Evolutionary conservation across 2,113 vertebrate genomes (phyloP).

Genomic region (Actenoides hombroni): DNA sequence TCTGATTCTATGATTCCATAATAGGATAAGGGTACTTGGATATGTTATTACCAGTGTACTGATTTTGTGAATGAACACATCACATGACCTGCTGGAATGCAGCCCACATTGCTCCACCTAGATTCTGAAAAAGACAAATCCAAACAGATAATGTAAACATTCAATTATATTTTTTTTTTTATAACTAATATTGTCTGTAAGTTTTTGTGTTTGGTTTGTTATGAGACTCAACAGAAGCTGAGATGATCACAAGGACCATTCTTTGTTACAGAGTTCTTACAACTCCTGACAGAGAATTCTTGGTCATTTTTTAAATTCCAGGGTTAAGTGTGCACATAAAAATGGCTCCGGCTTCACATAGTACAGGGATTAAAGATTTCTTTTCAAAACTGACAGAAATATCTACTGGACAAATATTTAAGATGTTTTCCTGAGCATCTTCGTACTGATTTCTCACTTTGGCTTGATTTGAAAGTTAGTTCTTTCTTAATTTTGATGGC

Average conservation of each 20-base stretch:
- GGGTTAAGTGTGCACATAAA: background rate
- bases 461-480: background rate
- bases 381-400: background rate
- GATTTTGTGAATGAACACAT: background rate
- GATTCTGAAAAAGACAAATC: background rate
- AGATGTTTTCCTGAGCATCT: background rate
- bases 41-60: background rate
- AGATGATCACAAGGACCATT: background rate
- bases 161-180: background rate
- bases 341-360: background rate
- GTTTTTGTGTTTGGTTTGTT: background rate
- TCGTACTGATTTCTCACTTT: background rate
- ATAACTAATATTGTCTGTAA: background rate
- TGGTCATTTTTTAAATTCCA: background rate
- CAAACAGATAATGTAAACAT: background rate
- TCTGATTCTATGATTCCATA: too few relatives aligned
- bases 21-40: background rate
- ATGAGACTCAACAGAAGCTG: background rate
- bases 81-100: rapidly evolving
- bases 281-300: background rate
- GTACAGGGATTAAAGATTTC: background rate
- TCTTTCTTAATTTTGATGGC: background rate
- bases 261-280: background rate
- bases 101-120: background rate
- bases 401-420: background rate